Conservation (phyloP, 2,888 invertebrate genomes). For the Mimas tiliae region DNA sequence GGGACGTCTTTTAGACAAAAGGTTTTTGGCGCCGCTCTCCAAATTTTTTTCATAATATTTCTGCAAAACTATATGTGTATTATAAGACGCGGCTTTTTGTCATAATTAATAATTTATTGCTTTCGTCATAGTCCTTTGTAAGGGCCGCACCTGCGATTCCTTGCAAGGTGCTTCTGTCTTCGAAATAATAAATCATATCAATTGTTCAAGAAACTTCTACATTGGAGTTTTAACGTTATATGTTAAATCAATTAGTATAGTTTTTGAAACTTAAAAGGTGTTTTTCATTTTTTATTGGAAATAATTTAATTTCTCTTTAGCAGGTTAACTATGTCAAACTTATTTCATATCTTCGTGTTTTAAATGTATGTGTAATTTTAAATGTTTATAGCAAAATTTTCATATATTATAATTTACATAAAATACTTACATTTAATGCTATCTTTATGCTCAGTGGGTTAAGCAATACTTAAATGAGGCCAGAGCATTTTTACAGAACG, state of each 20-base stretch:
- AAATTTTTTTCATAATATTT: constrained; percentile 60
- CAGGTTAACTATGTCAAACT: too few relatives aligned
- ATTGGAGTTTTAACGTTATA: constrained; percentile 3
- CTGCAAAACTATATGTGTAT: constrained; percentile 63
- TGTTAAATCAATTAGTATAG: constrained; percentile 7
- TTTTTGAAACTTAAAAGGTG: not conserved
- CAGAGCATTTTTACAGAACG: constrained; percentile 35
- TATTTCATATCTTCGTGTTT: not conserved
- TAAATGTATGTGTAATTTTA: too few relatives aligned
- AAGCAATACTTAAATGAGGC: constrained; percentile 24
- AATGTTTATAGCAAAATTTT: too few relatives aligned
- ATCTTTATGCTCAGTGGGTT: not conserved
- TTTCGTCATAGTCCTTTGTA: constrained; percentile 71
- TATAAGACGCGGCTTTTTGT: constrained; percentile 71
- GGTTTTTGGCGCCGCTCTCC: constrained; percentile 78
- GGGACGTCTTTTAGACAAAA: constrained; percentile 79
- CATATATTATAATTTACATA: too few relatives aligned
- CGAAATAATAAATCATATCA: constrained; percentile 67
- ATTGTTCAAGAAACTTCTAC: constrained; percentile 37
- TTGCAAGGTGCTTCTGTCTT: constrained; percentile 79
- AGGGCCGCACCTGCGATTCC: constrained; percentile 65
- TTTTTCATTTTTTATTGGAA: not conserved
- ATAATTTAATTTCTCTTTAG: too few relatives aligned
- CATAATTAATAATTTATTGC: constrained; percentile 84
- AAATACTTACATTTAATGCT: not conserved